Evolutionary conservation across 2,888 invertebrate species (phyloP), one percentile per base, ranked within the genome.

Genomic region (Cheilosia soror): DNA sequence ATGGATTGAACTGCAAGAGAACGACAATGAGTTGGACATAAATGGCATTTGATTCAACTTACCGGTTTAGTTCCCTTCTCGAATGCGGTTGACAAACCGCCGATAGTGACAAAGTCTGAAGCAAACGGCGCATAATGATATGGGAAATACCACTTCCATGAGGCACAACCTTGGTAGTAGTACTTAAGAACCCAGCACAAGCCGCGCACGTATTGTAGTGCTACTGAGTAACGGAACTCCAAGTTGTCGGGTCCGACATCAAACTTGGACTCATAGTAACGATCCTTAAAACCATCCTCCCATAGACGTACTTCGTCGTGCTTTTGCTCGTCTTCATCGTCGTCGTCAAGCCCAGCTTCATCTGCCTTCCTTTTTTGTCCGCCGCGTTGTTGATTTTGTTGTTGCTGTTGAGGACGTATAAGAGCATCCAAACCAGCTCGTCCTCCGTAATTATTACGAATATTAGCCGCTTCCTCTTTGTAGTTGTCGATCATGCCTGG

Each of bases 91-190:
- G 96, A 96, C 0, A 98, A 93, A 0, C 97, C 96, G 71, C 95
- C 95, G 73, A 99, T 96, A 91, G 98, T 97, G 80, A 97, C 94
- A 93, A 99, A 99, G 93, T 99, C 99, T 0, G 99, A 99, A 4
- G 99, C 99, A 93, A 99, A 99, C 6, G 99, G 99, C 20, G 99
- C 99, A 93, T 99, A 99, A 93, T 99, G 99, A 92, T 98, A 99
- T 0, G 99, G 99, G 93, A 98, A 99, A 93, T 98, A 99, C 99
- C 99, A 99, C 93, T 99, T 97, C 99, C 99, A 99, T 20, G 98
- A 98, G 42, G 98, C 97, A 93, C 99, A 99, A 68, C 99, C 99
- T 94, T 99, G 99, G 93, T 99, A 99, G 93, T 99, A 99, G 93
- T 99, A 99, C 88, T 97, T 95, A 33, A 99, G 93, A 73, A 99